phyloP scores from a whole-genome alignment of 2,797 vertebrate species.

The Micrastur ruficollis region DNA sequence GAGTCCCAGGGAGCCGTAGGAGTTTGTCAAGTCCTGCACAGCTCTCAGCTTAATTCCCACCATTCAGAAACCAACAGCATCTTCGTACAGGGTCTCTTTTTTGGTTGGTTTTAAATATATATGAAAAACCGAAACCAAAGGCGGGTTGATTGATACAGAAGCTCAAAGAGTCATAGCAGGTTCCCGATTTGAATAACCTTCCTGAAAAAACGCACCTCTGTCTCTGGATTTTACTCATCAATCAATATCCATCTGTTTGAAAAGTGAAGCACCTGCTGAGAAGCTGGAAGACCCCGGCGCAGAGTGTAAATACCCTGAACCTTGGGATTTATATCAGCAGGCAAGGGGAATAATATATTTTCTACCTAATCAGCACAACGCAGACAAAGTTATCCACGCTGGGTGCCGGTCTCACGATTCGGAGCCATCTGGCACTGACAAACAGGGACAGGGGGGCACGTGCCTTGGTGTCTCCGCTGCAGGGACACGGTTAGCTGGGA shows the following conservation, averaged over 20 bases:
- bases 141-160: neutral
- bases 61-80: neutral
- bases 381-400: neutral
- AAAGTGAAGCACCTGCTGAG: neutral
- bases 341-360: neutral
- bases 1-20: neutral
- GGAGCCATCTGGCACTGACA: neutral
- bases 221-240: neutral
- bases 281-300: conserved; percentile 1
- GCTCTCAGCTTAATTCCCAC: neutral
- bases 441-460: neutral
- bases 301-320: neutral
- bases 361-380: neutral
- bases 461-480: neutral
- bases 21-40: neutral
- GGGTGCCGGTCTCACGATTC: neutral
- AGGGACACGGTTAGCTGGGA: neutral
- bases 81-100: neutral
- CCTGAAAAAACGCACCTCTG: neutral
- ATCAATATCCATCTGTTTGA: conserved; percentile 28
- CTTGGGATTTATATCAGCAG: neutral
- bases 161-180: neutral
- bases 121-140: neutral
- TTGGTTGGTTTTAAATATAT: neutral
- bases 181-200: neutral